Evolutionary conservation across 2,113 vertebrate species (phyloP).

Genomic region (Stegostoma tigrinum): DNA sequence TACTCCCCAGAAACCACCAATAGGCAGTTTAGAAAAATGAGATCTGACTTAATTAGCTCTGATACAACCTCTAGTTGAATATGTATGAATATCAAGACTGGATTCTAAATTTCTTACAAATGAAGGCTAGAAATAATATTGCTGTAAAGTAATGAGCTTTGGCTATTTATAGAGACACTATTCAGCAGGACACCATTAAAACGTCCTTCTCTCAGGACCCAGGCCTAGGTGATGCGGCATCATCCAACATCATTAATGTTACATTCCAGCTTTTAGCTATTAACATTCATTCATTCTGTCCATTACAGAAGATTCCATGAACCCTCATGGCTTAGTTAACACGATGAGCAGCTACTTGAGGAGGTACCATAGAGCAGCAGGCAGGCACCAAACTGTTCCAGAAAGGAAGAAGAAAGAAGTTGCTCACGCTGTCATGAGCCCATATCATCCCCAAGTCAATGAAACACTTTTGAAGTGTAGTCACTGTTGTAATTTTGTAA

Average conservation of each 20-base stretch:
- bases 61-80: not conserved
- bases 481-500: not conserved
- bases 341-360: not conserved
- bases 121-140: no score
- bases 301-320: not conserved
- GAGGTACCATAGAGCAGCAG: not conserved
- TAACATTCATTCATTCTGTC: no score
- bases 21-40: not conserved
- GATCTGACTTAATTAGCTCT: not conserved
- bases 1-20: not conserved
- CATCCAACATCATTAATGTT: no score
- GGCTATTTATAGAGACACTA: no score
- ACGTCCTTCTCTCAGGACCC: no score
- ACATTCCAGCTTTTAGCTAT: no score
- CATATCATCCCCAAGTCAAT: not conserved
- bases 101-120: no score
- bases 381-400: not conserved
- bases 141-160: no score
- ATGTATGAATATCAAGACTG: no score
- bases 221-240: no score
- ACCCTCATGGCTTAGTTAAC: not conserved
- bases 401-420: not conserved
- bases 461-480: not conserved
- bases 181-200: no score
- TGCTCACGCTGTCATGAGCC: not conserved